phyloP scores from a whole-genome alignment of 2,888 invertebrate genomes.

The Spodoptera littoralis region DNA sequence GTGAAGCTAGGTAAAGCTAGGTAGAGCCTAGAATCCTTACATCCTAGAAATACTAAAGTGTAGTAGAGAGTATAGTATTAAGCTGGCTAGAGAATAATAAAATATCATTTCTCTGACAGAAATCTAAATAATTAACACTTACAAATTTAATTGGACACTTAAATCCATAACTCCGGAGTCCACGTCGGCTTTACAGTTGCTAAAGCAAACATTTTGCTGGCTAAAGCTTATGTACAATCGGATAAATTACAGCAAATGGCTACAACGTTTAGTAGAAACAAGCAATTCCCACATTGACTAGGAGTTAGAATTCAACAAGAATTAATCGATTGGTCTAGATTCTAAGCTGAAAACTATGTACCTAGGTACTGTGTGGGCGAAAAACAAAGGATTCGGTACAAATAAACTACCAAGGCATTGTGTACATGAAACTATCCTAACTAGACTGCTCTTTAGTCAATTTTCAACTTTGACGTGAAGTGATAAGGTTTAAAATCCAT shows the following conservation, averaged over 20 bases:
- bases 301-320: conserved; percentile 39
- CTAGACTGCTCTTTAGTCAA: no score
- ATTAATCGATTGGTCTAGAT: conserved; percentile 45
- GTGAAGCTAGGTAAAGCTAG: no score
- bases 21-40: no score
- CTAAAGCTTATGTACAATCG: conserved; percentile 38
- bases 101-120: not conserved
- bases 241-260: conserved; percentile 36
- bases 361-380: conserved; percentile 9
- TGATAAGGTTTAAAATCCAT: no score
- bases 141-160: conserved; percentile 11
- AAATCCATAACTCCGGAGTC: conserved; percentile 10
- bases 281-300: conserved; percentile 44
- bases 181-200: conserved; percentile 9
- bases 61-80: no score
- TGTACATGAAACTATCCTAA: not conserved
- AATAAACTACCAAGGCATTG: conserved; percentile 25
- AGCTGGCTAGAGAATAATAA: not conserved
- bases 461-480: no score
- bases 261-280: conserved; percentile 38
- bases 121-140: not conserved
- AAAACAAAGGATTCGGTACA: conserved; percentile 26
- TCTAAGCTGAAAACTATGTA: conserved; percentile 15
- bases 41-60: no score
- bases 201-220: conserved; percentile 34